Percentiles rank a stretch among this genome's conserved stretches.
Conservation (phyloP, 2,113 vertebrate species). For the Psophia crepitans region DNA sequence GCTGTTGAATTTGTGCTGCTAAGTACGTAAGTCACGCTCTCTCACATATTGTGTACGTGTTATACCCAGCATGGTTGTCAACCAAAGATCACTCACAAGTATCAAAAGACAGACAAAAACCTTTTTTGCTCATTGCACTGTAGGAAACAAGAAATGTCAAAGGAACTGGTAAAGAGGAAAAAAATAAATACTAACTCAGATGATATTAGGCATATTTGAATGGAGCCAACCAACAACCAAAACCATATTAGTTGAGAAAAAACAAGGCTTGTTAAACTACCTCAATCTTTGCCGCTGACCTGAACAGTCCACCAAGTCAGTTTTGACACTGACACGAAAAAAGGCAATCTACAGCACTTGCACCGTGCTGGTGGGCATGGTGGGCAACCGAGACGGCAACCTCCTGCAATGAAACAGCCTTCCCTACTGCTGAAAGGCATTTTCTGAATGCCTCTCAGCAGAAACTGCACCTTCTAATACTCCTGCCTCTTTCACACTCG, state of each 20-base stretch:
- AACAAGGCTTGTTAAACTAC: neutral
- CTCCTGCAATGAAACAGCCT: neutral
- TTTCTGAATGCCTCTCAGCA: neutral
- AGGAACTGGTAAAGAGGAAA: neutral
- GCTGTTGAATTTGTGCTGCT: neutral
- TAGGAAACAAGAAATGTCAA: neutral
- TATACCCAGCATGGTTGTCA: neutral
- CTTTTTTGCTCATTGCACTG: neutral
- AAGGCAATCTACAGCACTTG: neutral
- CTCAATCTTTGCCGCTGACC: neutral
- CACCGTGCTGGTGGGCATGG: neutral
- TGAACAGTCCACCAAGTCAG: neutral
- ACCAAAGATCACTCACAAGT: neutral
- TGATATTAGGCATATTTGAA: neutral
- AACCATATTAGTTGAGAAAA: neutral
- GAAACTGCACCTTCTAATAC: neutral
- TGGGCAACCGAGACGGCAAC: neutral
- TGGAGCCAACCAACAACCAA: neutral
- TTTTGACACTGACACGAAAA: neutral
- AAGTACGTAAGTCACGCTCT: neutral
- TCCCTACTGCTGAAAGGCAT: neutral
- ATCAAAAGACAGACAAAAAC: neutral
- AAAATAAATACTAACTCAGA: neutral
- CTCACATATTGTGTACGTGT: fast-evolving
- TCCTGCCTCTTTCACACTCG: neutral